Conservation (phyloP, 2,797 vertebrate genomes). For the Pseudomugil tenellus region DNA sequence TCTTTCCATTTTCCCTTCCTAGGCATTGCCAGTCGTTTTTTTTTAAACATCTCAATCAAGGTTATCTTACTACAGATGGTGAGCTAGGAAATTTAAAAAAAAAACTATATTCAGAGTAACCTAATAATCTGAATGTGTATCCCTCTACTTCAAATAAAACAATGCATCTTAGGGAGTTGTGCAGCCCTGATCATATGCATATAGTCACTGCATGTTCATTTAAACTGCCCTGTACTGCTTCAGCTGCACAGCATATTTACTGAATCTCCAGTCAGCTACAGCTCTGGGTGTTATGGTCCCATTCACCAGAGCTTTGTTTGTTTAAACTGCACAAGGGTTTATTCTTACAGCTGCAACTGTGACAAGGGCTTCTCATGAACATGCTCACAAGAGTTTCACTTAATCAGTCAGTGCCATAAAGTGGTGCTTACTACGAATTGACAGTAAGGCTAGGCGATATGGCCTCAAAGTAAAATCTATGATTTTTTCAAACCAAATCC, state of each 20-base stretch:
- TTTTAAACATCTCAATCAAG: background rate
- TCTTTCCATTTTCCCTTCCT: background rate
- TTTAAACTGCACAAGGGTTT: constrained; percentile 38
- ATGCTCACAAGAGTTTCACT: constrained; percentile 53
- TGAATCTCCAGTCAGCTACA: constrained; percentile 47
- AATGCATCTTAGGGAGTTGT: background rate
- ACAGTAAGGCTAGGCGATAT: background rate
- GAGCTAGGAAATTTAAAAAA: background rate
- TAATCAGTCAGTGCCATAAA: constrained; percentile 42
- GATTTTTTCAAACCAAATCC: no score
- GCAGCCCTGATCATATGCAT: background rate
- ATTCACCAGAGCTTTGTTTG: constrained; percentile 44
- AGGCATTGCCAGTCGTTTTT: background rate
- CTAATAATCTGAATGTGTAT: background rate
- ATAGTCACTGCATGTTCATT: constrained; percentile 6
- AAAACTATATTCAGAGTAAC: background rate
- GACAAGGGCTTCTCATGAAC: constrained; percentile 50
- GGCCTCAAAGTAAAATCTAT: no score
- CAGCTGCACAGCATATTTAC: constrained; percentile 13
- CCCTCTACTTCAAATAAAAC: background rate
- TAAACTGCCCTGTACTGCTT: constrained; percentile 4
- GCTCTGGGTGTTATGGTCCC: constrained; percentile 35
- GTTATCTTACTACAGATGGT: background rate
- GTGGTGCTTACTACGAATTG: constrained; percentile 42
- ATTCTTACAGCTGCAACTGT: constrained; percentile 51